Base-by-base conservation (phyloP, 2,113 vertebrate species). In the Gambusia affinis region DNA sequence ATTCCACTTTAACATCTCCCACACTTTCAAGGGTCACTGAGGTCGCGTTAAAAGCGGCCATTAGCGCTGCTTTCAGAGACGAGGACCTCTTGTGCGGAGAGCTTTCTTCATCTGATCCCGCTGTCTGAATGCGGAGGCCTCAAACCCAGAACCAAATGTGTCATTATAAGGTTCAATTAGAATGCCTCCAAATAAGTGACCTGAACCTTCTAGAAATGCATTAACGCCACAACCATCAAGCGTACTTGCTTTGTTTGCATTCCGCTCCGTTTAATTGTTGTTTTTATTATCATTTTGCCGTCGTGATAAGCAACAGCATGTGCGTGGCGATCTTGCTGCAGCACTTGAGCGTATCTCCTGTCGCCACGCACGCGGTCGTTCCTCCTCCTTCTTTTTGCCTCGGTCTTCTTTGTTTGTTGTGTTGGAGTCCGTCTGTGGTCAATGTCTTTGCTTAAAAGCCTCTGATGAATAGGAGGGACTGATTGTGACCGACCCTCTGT, bases 1-100 rank as follows among this genome's bases (percentile, higher is more conserved):
- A 83, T 88, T 88, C 82, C 89, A 91, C 87, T 91, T 89, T 84
- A 84, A 86, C 78, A 77, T 89, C 89, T 63, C 76, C 85, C 83
- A 79, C 80, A 85, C 88, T 87, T 87, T 88, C 78, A 81, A 77
- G 87, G 90, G 84, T 92, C 89, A 87, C 80, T 85, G 75, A 77
- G 79, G 83, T 85, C 73, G 78, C 75, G 77, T 76, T 81, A 84
- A 93, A 87, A 89, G 83, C 79, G 81, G 76, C 88, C 83, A 91
- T 93, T 91, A 91, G 82, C 27, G 4, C 80, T n/a, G 75, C 87
- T 85, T 76, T 89, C 85, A 84, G 66, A 84, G 83, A 83, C 67
- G 51, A 74, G 78, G 76, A 57, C 67, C 81, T 78, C 78, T 76
- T 81, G 84, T 80, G 73, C 39, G 66, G 72, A 86, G 70, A 78